phyloP scores from a whole-genome alignment of 2,113 vertebrate genomes.

The Leptodactylus fuscus region DNA sequence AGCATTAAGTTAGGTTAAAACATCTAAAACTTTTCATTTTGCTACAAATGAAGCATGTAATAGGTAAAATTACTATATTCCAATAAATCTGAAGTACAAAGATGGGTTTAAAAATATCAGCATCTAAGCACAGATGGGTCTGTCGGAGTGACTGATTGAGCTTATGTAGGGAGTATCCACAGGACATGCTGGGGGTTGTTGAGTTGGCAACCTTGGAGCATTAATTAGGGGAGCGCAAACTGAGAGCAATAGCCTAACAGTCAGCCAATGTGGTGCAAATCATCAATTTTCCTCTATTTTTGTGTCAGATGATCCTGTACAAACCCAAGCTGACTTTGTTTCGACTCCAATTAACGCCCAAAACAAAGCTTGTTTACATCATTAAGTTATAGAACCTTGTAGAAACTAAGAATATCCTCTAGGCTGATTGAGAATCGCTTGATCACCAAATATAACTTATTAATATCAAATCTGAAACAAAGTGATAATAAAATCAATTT shows the following conservation, averaged over 20 bases:
- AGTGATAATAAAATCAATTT: neutral
- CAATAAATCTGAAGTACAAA: neutral
- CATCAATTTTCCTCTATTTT: slow-evolving; percentile 26
- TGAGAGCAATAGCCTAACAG: slow-evolving; percentile 50
- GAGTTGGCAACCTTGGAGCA: slow-evolving; percentile 49
- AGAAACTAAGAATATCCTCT: neutral
- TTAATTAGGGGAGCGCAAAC: slow-evolving; percentile 44
- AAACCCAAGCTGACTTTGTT: slow-evolving; percentile 19
- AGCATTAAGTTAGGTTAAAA: neutral
- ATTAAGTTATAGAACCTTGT: neutral
- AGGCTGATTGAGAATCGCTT: neutral
- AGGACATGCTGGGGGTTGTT: slow-evolving; percentile 43
- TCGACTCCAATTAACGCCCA: slow-evolving; percentile 16
- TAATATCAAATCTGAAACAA: neutral
- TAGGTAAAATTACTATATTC: neutral
- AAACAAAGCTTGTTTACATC: neutral
- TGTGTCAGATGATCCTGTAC: slow-evolving; percentile 32
- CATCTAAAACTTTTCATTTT: neutral
- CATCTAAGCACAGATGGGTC: slow-evolving; percentile 44
- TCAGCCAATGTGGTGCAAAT: slow-evolving; percentile 27
- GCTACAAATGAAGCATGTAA: neutral
- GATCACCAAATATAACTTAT: neutral
- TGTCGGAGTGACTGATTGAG: slow-evolving; percentile 46
- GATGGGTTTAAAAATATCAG: neutral
- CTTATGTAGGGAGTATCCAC: slow-evolving; percentile 37